phyloP scores from a whole-genome alignment of 2,113 vertebrate species.

The Syngnathus typhle region DNA sequence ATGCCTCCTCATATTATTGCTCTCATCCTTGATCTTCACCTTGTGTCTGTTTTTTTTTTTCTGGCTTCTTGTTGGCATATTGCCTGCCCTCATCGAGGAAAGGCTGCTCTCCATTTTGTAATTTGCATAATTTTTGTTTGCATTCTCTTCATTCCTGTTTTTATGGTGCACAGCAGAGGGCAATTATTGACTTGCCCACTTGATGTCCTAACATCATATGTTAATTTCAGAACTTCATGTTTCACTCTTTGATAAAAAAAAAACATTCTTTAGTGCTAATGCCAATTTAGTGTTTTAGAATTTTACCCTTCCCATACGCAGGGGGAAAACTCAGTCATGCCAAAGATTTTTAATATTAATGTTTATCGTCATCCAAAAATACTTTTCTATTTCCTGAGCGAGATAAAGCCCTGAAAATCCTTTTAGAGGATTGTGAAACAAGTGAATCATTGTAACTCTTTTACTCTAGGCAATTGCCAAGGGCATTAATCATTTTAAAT shows the following conservation, averaged over 20 bases:
- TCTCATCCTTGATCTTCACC: slow-evolving; percentile 40
- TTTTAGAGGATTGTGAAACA: not conserved
- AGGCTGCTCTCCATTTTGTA: slow-evolving; percentile 11
- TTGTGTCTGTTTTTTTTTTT: slow-evolving; percentile 43
- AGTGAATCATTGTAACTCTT: no score
- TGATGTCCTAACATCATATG: not conserved
- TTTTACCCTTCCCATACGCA: not conserved
- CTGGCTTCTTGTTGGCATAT: slow-evolving; percentile 29
- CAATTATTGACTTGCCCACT: not conserved
- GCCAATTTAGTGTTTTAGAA: not conserved
- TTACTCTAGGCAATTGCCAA: no score
- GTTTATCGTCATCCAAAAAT: no score
- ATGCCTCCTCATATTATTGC: slow-evolving; percentile 35
- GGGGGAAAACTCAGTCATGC: no score
- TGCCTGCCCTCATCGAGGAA: not conserved
- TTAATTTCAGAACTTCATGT: not conserved
- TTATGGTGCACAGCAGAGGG: not conserved
- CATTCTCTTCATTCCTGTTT: not conserved
- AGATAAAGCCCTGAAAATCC: not conserved
- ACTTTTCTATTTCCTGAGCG: not conserved
- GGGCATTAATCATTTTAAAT: no score
- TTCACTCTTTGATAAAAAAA: not conserved
- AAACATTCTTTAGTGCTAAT: not conserved
- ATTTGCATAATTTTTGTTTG: not conserved
- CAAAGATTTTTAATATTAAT: no score